Base-by-base conservation (phyloP, 2,797 vertebrate species). In the Limosa lapponica region DNA sequence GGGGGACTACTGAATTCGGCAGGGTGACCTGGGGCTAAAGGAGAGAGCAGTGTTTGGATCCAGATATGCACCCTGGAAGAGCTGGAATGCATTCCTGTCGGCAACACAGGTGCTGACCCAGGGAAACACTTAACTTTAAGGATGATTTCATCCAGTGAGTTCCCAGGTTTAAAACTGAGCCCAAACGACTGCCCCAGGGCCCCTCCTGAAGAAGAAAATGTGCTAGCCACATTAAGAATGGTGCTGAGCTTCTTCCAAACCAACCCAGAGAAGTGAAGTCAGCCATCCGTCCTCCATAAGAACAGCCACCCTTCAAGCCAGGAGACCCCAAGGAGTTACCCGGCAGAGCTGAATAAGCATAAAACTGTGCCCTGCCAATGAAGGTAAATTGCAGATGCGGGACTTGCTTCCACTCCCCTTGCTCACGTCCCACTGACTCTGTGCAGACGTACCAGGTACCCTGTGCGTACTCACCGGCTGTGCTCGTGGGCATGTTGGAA, bases 361-460 rank as follows among this genome's bases (percentile, higher is more conserved):
- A 37, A 44, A 27, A n/a, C 46, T 0, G 0, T 39, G 37, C n/a
- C 2, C 0, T 43, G 55, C 24, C 36, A 41, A 2, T 23, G 24
- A 67, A 62, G 12, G 24, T 7, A 34, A 64, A 70, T 4, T 59
- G 14, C 32, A 52, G 28, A 25, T 9, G 44, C 1, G 0, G 28
- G 30, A 65, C 13, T 43, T 81, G 11, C 6, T 84, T 65, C 30
- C 24, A 5, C 22, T 19, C 6, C 22, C 30, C 17, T 71, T 75
- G 28, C 24, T 72, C 19, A 1, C 23, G n/a, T 78, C n/a, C 58
- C 34, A 14, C 27, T 19, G 30, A 15, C 4, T 27, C 43, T 52
- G 3, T 32, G 34, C 13, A 30, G 51, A 48, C 0, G 0, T 28
- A 18, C 6, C 0, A 0, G 10, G 39, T 54, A 23, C 6, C 27